A percentile compares a stretch with the other conserved stretches of the same genome.
phyloP scores from a whole-genome alignment of 2,888 invertebrate species.

The Invenusta paracnida region DNA sequence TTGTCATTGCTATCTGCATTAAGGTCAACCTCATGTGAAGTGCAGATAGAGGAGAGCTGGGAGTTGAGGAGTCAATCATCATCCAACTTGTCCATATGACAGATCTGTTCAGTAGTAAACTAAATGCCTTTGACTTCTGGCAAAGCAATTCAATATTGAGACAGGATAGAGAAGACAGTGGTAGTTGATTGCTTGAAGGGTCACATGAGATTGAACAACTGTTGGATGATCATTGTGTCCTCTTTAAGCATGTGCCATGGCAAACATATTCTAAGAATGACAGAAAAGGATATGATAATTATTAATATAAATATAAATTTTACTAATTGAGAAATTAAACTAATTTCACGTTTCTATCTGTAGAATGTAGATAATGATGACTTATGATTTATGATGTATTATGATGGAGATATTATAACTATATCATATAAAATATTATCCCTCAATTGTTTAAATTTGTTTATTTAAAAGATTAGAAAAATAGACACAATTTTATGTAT shows the following conservation, averaged over 20 bases:
- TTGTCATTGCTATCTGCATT: slow-evolving; percentile 9
- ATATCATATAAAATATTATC: slow-evolving; percentile 4
- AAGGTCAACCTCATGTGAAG: slow-evolving; percentile 2
- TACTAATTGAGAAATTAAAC: slow-evolving; percentile 1
- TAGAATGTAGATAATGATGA: no score
- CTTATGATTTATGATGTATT: no score
- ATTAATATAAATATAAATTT: background rate
- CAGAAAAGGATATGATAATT: background rate
- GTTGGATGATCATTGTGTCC: slow-evolving; percentile 29
- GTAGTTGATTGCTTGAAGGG: slow-evolving; percentile 17
- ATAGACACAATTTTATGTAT: background rate
- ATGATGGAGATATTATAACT: background rate
- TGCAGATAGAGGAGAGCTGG: slow-evolving; percentile 18
- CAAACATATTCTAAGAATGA: slow-evolving; percentile 12
- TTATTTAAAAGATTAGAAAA: background rate
- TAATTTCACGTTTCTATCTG: slow-evolving; percentile 8
- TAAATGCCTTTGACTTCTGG: slow-evolving; percentile 1
- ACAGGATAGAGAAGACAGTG: no score
- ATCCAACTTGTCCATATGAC: slow-evolving; percentile 6
- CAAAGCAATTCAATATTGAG: background rate
- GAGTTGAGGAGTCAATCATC: background rate
- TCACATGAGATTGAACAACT: background rate
- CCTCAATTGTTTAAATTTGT: no score
- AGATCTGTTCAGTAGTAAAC: background rate
- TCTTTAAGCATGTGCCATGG: background rate